These are phyloP conservation scores for Bactericera cockerelli DNA, from an alignment of 1,140 invertebrate genomes.

Conservation along the genomic window DNA sequence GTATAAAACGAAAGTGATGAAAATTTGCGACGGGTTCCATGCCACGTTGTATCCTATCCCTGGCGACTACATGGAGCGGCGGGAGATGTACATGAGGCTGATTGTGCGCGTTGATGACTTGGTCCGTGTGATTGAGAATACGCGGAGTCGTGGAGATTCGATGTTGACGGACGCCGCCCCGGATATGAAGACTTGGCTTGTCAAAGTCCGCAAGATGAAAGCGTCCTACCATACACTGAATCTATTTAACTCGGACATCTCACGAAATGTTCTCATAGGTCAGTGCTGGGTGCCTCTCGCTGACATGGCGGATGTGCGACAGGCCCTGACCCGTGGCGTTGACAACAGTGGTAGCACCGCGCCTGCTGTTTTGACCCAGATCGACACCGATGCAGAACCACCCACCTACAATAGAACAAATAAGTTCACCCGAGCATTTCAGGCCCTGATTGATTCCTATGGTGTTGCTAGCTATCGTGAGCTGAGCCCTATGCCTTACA, in stretches of 20 bases:
- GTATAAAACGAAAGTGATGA: slow-evolving; percentile 87
- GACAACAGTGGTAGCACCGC: slow-evolving; percentile 77
- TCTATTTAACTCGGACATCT: slow-evolving; percentile 80
- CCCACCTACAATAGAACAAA: slow-evolving; percentile 95
- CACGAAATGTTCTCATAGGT: slow-evolving; percentile 85
- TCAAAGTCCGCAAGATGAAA: slow-evolving; percentile 83
- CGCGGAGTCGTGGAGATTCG: slow-evolving; percentile 75
- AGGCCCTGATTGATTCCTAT: slow-evolving; percentile 89
- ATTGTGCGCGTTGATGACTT: slow-evolving; percentile 79
- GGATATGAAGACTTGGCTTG: slow-evolving; percentile 80
- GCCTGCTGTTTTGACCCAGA: slow-evolving; percentile 85
- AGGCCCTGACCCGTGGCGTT: slow-evolving; percentile 70
- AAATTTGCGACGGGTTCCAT: slow-evolving; percentile 82
- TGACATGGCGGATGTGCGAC: slow-evolving; percentile 71
- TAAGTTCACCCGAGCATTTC: slow-evolving; percentile 93
- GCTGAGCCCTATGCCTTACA: slow-evolving; percentile 61
- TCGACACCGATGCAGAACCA: slow-evolving; percentile 80
- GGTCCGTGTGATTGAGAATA: slow-evolving; percentile 62
- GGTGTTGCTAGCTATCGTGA: slow-evolving; percentile 90
- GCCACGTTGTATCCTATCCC: slow-evolving; percentile 91
- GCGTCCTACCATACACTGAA: slow-evolving; percentile 84
- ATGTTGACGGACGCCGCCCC: slow-evolving; percentile 76
- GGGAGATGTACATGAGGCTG: slow-evolving; percentile 80
- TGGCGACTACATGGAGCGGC: slow-evolving; percentile 62
- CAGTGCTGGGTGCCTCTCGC: slow-evolving; percentile 94